phyloP scores from a whole-genome alignment of 2,888 invertebrate genomes.

The Trichacis sp. region DNA sequence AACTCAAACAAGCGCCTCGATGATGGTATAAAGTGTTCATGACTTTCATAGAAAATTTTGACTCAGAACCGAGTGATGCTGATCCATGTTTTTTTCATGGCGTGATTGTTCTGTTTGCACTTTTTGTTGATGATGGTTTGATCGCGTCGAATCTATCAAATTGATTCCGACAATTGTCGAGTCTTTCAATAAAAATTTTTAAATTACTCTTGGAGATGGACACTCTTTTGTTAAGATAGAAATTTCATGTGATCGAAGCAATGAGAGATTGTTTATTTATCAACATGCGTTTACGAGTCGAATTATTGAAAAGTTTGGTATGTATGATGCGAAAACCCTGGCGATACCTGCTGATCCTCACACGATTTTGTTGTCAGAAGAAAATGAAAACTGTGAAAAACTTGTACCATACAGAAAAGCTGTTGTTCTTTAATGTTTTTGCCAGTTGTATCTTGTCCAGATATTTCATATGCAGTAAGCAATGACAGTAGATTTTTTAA shows the following conservation, averaged over 20 bases:
- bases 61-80: constrained; percentile 38
- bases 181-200: no score
- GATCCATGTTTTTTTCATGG: constrained; percentile 48
- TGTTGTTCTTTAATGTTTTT: constrained; percentile 26
- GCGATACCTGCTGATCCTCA: constrained; percentile 29
- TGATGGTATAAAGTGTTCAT: constrained; percentile 49
- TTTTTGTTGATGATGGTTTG: constrained; percentile 42
- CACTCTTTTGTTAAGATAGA: constrained; percentile 41
- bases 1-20: constrained; percentile 52
- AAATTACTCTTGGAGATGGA: neutral
- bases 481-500: constrained; percentile 23
- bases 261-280: constrained; percentile 26
- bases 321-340: constrained; percentile 32
- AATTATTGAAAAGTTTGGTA: constrained; percentile 28
- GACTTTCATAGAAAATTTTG: constrained; percentile 37
- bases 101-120: constrained; percentile 27
- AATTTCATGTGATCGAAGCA: constrained; percentile 22
- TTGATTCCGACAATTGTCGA: no score
- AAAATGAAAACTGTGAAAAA: constrained; percentile 11
- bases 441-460: constrained; percentile 17
- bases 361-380: no score
- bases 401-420: no score
- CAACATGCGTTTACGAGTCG: constrained; percentile 32
- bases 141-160: no score
- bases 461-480: constrained; percentile 25